phyloP scores from a whole-genome alignment of 2,888 invertebrate species.

The Drosophila engyochracea region DNA sequence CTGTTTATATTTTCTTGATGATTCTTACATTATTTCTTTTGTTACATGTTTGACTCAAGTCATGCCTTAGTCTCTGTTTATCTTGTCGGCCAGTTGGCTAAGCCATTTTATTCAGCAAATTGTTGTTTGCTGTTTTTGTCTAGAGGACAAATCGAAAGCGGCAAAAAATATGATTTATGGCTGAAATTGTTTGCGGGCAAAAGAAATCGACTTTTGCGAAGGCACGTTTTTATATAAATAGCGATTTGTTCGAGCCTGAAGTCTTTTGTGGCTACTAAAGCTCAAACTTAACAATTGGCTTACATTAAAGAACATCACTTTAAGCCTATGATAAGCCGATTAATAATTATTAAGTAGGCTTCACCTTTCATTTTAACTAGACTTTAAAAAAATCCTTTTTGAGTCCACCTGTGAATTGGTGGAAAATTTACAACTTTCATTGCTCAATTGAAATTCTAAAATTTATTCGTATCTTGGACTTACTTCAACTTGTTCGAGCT shows the following conservation, averaged over 20 bases:
- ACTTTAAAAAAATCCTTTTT: neutral
- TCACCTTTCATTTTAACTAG: neutral
- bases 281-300: neutral
- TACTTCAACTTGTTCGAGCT: neutral
- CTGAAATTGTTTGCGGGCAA: neutral
- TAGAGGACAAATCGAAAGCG: constrained; percentile 14
- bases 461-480: neutral
- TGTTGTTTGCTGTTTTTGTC: constrained; percentile 15
- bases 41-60: constrained; percentile 15
- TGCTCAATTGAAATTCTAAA: neutral
- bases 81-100: neutral
- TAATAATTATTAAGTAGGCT: neutral
- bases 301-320: neutral
- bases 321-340: neutral
- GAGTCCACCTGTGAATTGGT: neutral
- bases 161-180: constrained; percentile 30
- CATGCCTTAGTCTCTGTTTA: constrained; percentile 5
- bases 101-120: constrained; percentile 9
- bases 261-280: neutral
- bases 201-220: constrained; percentile 2
- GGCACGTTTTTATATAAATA: constrained; percentile 22
- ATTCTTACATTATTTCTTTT: constrained; percentile 4
- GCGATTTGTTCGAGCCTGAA: neutral
- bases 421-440: neutral
- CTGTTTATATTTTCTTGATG: constrained; percentile 1